Evolutionary conservation across 2,888 invertebrate genomes (phyloP), one percentile per base, ranked within the genome.

Genomic region (Conchocele bisecta): DNA sequence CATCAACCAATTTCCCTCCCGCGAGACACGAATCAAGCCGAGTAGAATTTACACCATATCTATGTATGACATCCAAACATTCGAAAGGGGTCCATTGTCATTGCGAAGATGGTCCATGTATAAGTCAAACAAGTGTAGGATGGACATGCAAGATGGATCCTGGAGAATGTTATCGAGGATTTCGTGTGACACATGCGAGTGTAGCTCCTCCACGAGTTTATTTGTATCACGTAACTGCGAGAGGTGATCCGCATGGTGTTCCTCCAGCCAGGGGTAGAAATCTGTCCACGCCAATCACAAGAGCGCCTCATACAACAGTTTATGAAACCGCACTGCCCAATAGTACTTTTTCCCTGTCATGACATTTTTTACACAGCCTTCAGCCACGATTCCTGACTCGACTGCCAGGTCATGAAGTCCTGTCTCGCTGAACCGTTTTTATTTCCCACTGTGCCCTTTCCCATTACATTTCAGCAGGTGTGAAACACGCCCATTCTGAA

Each of bases 271-370:
- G 22, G 31, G 24, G 3, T 42, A 9, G 26, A 61, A 68, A 5
- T 17, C 42, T 26, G 48, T 39, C 46, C 48, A 67, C n/a, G 20
- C 31, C 0, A 70, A 46, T 44, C 67, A 20, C 26, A 58, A 2
- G 3, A 78, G 35, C 15, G 71, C 61, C 54, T 78, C 69, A 37
- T 51, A 63, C 2, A 68, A 11, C 2, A 68, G 17, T 57, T 78
- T 75, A 37, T 72, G 72, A 5, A 58, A 4, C 11, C 72, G 42
- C 5, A 71, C 37, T 33, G n/a, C 60, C 61, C 74, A 20, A 50
- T 77, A 70, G 29, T 78, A 75, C 13, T 68, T 46, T 11, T 53
- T 31, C 5, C 65, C 75, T 13, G 33, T 44, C 24, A 69, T 24
- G 1, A 79, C 71, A 20, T 51, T 51, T 17, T 24, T 22, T 3